Percentiles rank a stretch among this genome's conserved stretches.
These are phyloP conservation scores for Sylvia borin DNA, from an alignment of 2,797 vertebrate genomes.

Conservation along the genomic window DNA sequence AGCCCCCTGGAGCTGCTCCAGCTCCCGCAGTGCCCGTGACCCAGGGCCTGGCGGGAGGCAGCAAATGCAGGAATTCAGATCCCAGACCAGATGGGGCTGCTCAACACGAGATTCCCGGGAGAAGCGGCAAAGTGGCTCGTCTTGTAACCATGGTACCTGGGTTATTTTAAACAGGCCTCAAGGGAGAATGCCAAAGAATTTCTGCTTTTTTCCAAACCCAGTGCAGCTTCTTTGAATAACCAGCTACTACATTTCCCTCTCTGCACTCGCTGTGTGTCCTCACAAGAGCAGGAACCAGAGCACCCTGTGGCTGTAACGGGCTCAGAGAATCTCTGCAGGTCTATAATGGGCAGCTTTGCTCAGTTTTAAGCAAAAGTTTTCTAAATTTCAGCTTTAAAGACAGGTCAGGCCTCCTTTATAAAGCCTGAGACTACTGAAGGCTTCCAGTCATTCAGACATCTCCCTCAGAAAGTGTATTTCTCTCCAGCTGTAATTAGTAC, in stretches of 20 bases:
- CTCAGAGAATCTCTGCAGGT: accelerated
- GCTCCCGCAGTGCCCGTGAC: background rate
- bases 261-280: background rate
- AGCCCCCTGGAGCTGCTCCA: background rate
- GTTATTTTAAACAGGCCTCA: conserved; percentile 41
- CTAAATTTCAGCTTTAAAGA: background rate
- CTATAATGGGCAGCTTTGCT: accelerated
- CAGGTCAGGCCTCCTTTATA: background rate
- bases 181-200: conserved; percentile 3
- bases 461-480: background rate
- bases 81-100: conserved; percentile 31
- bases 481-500: background rate
- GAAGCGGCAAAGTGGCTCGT: background rate
- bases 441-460: background rate
- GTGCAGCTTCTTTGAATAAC: background rate
- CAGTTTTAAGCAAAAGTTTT: background rate
- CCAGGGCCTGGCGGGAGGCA: background rate
- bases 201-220: background rate
- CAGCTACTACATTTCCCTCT: background rate
- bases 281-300: background rate
- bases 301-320: background rate
- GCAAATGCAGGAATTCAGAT: background rate
- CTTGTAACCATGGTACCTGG: conserved; percentile 31
- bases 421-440: background rate
- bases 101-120: background rate